phyloP scores from a whole-genome alignment of 2,113 vertebrate species.

The Erythrocercus mccallii region DNA sequence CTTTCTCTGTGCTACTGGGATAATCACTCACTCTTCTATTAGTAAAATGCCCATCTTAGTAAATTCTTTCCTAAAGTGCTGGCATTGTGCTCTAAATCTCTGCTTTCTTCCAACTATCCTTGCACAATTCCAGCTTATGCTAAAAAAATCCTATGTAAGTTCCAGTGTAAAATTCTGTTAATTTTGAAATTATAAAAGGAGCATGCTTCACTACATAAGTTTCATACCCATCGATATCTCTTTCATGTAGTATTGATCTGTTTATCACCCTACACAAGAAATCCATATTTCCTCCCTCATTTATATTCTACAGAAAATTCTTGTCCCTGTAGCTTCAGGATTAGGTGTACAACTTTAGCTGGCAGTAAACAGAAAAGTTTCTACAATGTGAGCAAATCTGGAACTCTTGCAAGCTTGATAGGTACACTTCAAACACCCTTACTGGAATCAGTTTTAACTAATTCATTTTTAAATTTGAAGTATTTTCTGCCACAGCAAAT shows the following conservation, averaged over 20 bases:
- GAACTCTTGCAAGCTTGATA: not conserved
- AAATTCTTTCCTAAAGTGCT: not conserved
- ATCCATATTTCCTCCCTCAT: conserved; percentile 50
- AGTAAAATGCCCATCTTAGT: not conserved
- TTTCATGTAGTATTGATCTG: conserved; percentile 63
- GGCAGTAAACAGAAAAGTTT: not conserved
- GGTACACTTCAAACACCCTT: not conserved
- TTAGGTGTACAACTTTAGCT: not conserved
- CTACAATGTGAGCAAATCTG: not conserved
- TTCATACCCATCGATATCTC: not conserved
- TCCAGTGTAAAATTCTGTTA: conserved; percentile 12
- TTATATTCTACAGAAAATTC: conserved; percentile 48
- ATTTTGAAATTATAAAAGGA: conserved; percentile 33
- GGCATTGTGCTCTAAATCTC: not conserved
- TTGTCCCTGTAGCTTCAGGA: not conserved
- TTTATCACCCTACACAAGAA: conserved; percentile 46
- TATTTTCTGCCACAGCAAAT: not conserved
- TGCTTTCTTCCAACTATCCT: not conserved
- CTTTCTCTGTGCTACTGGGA: not conserved
- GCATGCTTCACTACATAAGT: conserved; percentile 15
- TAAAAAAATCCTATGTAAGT: not conserved
- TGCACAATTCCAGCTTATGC: not conserved
- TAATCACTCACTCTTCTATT: not conserved
- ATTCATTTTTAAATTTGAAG: not conserved
- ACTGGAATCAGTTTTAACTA: not conserved